A percentile compares a stretch with the other conserved stretches of the same genome.
Conservation (phyloP, 2,113 vertebrate species). For the Hydrochoerus hydrochaeris region DNA sequence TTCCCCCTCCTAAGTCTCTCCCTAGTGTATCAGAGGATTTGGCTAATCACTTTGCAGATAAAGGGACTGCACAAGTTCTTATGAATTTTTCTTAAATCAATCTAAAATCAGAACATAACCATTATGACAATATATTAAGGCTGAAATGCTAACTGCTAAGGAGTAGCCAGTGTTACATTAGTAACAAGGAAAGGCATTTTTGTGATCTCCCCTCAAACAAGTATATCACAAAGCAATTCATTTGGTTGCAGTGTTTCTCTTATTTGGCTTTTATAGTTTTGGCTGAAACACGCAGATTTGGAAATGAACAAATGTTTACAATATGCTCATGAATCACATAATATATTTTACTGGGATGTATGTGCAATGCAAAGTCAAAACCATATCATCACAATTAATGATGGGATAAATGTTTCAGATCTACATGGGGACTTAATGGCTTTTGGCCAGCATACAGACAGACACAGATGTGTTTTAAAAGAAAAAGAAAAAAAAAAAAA, state of each 20-base stretch:
- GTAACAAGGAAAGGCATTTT: neutral
- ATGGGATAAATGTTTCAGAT: neutral
- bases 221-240: neutral
- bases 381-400: slow-evolving; percentile 48
- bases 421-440: neutral
- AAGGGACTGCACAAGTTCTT: neutral
- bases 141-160: neutral
- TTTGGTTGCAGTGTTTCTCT: neutral
- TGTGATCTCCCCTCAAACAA: neutral
- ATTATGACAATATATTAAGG: slow-evolving; percentile 14
- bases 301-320: slow-evolving; percentile 45
- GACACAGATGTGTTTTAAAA: slow-evolving; percentile 53
- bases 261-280: slow-evolving; percentile 53
- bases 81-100: neutral
- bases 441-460: slow-evolving; percentile 28
- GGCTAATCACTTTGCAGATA: neutral
- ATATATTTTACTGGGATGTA: slow-evolving; percentile 53
- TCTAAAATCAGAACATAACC: slow-evolving; percentile 25
- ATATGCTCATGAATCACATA: slow-evolving; percentile 10
- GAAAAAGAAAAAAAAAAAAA: slow-evolving; percentile 9
- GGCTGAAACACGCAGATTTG: slow-evolving; percentile 46
- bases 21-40: neutral
- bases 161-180: neutral
- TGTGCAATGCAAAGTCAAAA: slow-evolving; percentile 47
- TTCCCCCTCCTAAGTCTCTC: neutral